Conservation (phyloP, 2,888 invertebrate genomes). For the Lymantria monacha region DNA sequence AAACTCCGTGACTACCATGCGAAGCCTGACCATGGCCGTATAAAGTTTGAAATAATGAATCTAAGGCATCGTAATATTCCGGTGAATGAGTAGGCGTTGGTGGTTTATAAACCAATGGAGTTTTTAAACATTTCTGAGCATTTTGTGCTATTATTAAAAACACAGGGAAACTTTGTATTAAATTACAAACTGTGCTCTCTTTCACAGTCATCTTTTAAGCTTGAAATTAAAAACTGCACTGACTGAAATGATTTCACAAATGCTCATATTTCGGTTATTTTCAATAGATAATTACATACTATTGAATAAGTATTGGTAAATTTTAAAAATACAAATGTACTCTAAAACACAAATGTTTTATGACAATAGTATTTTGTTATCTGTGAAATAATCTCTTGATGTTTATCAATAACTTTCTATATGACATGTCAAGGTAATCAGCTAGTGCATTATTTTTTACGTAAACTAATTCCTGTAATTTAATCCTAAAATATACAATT, state of each 20-base stretch:
- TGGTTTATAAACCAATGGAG: slow-evolving; percentile 66
- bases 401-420: slow-evolving; percentile 4
- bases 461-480: background rate
- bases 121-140: slow-evolving; percentile 58
- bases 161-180: slow-evolving; percentile 69
- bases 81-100: slow-evolving; percentile 66
- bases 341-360: background rate
- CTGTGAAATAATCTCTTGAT: slow-evolving; percentile 1
- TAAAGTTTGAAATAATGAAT: slow-evolving; percentile 55
- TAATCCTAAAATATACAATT: too few species aligned
- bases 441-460: background rate
- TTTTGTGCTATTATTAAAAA: slow-evolving; percentile 69
- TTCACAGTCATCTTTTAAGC: slow-evolving; percentile 54
- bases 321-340: background rate
- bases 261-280: background rate
- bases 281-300: background rate
- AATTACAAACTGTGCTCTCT: slow-evolving; percentile 58
- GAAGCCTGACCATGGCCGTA: slow-evolving; percentile 36
- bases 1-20: slow-evolving; percentile 1
- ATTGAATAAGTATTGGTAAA: background rate
- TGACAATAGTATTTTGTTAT: slow-evolving; percentile 2
- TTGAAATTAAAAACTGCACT: slow-evolving; percentile 20
- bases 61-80: slow-evolving; percentile 70
- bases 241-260: slow-evolving; percentile 4
- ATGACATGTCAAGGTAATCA: slow-evolving; percentile 1